Evolutionary conservation across 2,888 invertebrate genomes (phyloP).

Genomic region (Meghimatium bilineatum): DNA sequence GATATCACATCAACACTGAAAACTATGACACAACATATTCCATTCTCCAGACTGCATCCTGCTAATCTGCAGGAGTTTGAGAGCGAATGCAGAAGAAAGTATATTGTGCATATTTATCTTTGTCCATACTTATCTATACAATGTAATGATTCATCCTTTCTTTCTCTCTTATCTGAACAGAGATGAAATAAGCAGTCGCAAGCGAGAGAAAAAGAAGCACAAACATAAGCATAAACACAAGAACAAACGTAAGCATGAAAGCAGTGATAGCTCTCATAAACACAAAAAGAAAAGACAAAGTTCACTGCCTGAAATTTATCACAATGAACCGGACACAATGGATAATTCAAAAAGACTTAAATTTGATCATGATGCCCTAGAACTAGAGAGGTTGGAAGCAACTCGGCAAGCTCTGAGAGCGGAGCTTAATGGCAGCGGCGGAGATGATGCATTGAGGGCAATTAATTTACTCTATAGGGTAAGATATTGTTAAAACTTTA

Average conservation of each 20-base stretch:
- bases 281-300: slow-evolving; percentile 70
- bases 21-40: too few relatives aligned
- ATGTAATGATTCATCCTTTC: not conserved
- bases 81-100: too few relatives aligned
- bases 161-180: slow-evolving; percentile 53
- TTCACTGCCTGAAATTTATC: slow-evolving; percentile 22
- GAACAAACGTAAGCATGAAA: slow-evolving; percentile 83
- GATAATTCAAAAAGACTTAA: slow-evolving; percentile 46
- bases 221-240: slow-evolving; percentile 71
- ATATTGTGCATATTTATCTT: too few relatives aligned
- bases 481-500: not conserved
- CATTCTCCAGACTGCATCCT: too few relatives aligned
- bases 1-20: too few relatives aligned
- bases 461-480: slow-evolving; percentile 53
- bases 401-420: slow-evolving; percentile 75
- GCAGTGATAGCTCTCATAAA: slow-evolving; percentile 64
- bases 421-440: slow-evolving; percentile 65
- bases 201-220: slow-evolving; percentile 62
- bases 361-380: slow-evolving; percentile 63
- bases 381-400: slow-evolving; percentile 75
- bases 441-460: slow-evolving; percentile 50
- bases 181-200: slow-evolving; percentile 56
- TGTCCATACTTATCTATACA: too few relatives aligned
- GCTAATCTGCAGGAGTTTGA: too few relatives aligned
- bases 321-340: slow-evolving; percentile 43